phyloP scores from a whole-genome alignment of 2,113 vertebrate species.

The Hippocampus barbouri region DNA sequence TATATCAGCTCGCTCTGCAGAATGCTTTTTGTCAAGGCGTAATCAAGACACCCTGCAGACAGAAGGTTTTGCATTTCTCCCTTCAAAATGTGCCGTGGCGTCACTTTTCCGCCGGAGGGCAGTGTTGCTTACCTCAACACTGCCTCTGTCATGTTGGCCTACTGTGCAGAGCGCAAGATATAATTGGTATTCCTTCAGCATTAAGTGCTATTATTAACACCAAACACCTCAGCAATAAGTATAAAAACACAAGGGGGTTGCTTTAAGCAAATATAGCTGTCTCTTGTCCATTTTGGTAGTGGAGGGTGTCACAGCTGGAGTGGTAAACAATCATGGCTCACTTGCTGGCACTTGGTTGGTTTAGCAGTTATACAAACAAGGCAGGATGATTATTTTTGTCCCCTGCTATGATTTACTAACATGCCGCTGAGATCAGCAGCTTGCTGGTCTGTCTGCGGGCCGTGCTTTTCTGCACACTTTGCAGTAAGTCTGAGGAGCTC shows the following conservation, averaged over 20 bases:
- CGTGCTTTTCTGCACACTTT: slow-evolving; percentile 54
- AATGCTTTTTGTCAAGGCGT: too few species aligned
- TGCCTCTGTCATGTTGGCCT: slow-evolving; percentile 1
- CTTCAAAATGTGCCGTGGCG: background rate
- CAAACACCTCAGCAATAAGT: background rate
- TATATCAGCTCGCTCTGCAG: too few species aligned
- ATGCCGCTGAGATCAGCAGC: slow-evolving; percentile 63
- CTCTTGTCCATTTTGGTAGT: slow-evolving; percentile 32
- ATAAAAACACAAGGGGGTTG: slow-evolving; percentile 4
- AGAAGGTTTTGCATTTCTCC: background rate
- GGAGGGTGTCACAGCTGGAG: slow-evolving; percentile 35
- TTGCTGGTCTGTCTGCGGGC: slow-evolving; percentile 56
- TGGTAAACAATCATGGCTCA: slow-evolving; percentile 19
- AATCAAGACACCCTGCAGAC: too few species aligned
- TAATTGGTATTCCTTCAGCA: slow-evolving; percentile 6
- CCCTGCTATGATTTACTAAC: slow-evolving; percentile 55
- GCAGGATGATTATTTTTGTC: slow-evolving; percentile 53
- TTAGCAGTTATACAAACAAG: slow-evolving; percentile 59
- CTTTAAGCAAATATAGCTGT: slow-evolving; percentile 32
- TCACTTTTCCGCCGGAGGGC: slow-evolving; percentile 37
- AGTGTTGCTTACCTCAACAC: slow-evolving; percentile 37
- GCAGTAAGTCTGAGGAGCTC: slow-evolving; percentile 69
- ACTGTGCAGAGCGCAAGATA: background rate
- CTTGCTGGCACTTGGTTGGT: slow-evolving; percentile 39
- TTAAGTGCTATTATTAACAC: slow-evolving; percentile 3